Percentiles rank a stretch among this genome's conserved stretches.
Evolutionary conservation across 2,888 invertebrate genomes (phyloP).

Genomic region (Lasius fuliginosus): DNA sequence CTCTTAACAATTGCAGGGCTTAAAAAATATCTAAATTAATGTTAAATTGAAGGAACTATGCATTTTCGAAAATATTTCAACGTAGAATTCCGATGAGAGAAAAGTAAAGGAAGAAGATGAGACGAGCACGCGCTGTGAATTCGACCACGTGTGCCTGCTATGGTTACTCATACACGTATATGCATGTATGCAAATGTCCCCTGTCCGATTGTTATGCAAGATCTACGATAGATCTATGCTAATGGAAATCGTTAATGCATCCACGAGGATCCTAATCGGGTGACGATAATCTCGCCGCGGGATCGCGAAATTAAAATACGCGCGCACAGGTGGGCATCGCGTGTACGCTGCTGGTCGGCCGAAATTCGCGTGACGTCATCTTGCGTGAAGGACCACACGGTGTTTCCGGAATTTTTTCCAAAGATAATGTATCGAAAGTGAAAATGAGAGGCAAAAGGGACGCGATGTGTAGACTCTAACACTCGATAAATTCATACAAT

Average conservation of each 20-base stretch:
- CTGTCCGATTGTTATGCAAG: slow-evolving; percentile 70
- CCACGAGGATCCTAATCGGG: slow-evolving; percentile 80
- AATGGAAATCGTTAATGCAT: slow-evolving; percentile 83
- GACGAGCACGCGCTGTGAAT: slow-evolving; percentile 65
- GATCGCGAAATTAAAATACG: slow-evolving; percentile 81
- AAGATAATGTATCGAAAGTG: slow-evolving; percentile 2
- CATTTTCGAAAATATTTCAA: neutral
- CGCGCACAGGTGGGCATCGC: slow-evolving; percentile 83
- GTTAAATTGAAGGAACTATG: neutral
- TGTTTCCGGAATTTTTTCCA: slow-evolving; percentile 61
- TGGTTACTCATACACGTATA: slow-evolving; percentile 64
- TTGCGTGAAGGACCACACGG: slow-evolving; percentile 58
- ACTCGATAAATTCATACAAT: neutral
- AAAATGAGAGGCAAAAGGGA: neutral
- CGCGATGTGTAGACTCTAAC: neutral
- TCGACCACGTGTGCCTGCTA: slow-evolving; percentile 72
- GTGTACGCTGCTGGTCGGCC: slow-evolving; percentile 66
- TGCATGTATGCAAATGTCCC: slow-evolving; percentile 60
- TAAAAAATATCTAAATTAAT: slow-evolving; percentile 3
- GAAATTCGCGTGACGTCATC: slow-evolving; percentile 72
- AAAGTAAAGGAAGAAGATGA: slow-evolving; percentile 25
- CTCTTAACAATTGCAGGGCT: neutral
- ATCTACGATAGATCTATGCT: slow-evolving; percentile 85
- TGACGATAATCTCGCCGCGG: slow-evolving; percentile 71
- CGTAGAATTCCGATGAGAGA: neutral